phyloP scores from a whole-genome alignment of 2,797 vertebrate species.

The Sebastes taczanowskii region DNA sequence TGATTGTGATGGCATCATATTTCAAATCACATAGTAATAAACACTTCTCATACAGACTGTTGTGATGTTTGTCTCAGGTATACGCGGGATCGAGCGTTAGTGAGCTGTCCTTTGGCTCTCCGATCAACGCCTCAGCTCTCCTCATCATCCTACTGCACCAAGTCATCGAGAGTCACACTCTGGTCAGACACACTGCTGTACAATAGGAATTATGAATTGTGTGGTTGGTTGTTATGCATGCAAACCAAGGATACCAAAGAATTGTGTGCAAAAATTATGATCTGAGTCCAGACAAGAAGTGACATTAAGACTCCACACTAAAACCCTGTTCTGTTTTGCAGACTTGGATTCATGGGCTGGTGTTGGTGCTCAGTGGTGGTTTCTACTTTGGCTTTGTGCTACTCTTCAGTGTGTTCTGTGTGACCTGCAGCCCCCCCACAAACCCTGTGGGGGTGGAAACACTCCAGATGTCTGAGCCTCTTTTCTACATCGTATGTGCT shows the following conservation, averaged over 20 bases:
- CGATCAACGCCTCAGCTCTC: slow-evolving; percentile 90
- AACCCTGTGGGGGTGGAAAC: slow-evolving; percentile 89
- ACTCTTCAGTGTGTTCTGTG: slow-evolving; percentile 83
- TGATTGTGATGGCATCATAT: background rate
- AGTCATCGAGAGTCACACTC: slow-evolving; percentile 91
- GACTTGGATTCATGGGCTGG: slow-evolving; percentile 89
- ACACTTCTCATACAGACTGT: too few species aligned
- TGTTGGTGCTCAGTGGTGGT: slow-evolving; percentile 80
- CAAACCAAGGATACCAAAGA: background rate
- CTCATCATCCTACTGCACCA: slow-evolving; percentile 92
- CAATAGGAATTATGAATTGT: too few species aligned
- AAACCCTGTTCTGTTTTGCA: slow-evolving; percentile 65
- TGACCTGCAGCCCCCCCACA: slow-evolving; percentile 86
- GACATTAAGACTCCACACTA: background rate
- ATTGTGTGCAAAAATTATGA: background rate
- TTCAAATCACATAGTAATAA: background rate
- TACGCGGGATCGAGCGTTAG: slow-evolving; percentile 86
- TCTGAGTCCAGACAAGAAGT: background rate
- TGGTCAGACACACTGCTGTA: slow-evolving; percentile 83
- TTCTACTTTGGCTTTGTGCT: slow-evolving; percentile 87
- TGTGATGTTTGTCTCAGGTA: slow-evolving; percentile 73
- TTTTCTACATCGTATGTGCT: slow-evolving; percentile 88
- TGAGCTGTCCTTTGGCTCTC: slow-evolving; percentile 89
- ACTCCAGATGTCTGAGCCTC: slow-evolving; percentile 81
- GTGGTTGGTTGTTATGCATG: background rate